Evolutionary conservation across 2,888 invertebrate species (phyloP), one percentile per base, ranked within the genome.

Genomic region (Papilio elwesi): DNA sequence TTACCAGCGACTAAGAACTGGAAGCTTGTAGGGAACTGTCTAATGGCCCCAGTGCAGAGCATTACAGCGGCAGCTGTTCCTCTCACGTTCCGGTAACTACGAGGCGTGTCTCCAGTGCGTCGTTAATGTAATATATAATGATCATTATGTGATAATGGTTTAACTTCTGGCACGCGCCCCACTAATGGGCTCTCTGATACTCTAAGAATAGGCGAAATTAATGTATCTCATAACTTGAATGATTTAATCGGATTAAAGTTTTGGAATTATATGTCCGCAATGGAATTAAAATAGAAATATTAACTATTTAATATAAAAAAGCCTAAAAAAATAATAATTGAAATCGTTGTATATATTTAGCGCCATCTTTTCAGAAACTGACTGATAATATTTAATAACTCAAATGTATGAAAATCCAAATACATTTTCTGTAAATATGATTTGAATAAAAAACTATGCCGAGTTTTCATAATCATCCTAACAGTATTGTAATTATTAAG

Each of bases 121-220:
- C 69, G 68, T 73, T 73, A 73, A 65, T n/a, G 26, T 73, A 64
- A 73, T 49, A 53, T 73, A 73, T 65, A 47, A 53, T 51, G 65
- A 65, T 73, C 65, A 73, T 73, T 73, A 73, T 43, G 48, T 73
- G 64, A 68, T 65, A 73, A 69, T 73, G 73, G 64, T 52, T 59
- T 55, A 65, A 69, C 73, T 69, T 65, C 65, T 59, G 53, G 47
- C 43, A 55, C 55, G 68, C 36, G 36, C 64, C 43, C 43, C 36
- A 53, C 48, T 73, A 73, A 73, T 57, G 73, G 49, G 5, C 12
- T 5, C 12, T 5, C 49, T 71, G 26, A 53, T 52, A 64, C 13
- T 68, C 51, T 52, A 49, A 47, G 13, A 71, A 62, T 68, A 66
- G 55, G 26, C 26, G 43, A 68, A 49, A 64, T 68, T 15, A n/a